phyloP scores from a whole-genome alignment of 2,888 invertebrate genomes.

The Noctua janthina region DNA sequence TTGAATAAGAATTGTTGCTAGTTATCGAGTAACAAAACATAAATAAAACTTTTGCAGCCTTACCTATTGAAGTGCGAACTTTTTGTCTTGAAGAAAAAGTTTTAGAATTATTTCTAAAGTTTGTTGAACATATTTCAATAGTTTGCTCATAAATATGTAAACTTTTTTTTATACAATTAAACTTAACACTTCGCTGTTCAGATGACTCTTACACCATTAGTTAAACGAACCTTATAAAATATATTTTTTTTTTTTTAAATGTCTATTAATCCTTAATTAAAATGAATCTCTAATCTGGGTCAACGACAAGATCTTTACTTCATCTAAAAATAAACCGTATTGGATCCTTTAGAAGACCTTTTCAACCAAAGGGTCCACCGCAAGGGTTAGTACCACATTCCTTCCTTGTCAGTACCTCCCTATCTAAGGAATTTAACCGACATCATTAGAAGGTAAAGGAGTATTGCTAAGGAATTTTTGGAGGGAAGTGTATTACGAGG shows the following conservation, averaged over 20 bases:
- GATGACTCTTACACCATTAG: background rate
- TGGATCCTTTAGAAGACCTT: conserved; percentile 13
- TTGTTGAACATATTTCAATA: background rate
- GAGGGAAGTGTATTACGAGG: conserved; percentile 20
- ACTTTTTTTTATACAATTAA: background rate
- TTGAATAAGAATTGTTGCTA: conserved; percentile 32
- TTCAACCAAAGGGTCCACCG: conserved; percentile 28
- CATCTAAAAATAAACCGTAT: conserved; percentile 14
- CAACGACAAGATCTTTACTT: background rate
- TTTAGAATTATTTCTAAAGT: conserved; percentile 25
- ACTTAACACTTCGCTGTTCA: background rate
- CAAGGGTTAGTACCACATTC: conserved; percentile 19
- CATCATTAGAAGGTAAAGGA: conserved; percentile 31
- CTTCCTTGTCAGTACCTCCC: conserved; percentile 22
- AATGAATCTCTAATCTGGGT: background rate
- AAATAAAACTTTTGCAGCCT: conserved; percentile 31
- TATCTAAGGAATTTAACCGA: conserved; percentile 39
- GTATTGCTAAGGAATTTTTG: conserved; percentile 25
- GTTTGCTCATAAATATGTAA: background rate
- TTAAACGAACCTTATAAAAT: background rate
- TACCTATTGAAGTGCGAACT: conserved; percentile 24
- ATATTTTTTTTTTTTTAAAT: no score
- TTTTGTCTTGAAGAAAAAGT: conserved; percentile 11
- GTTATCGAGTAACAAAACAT: conserved; percentile 31
- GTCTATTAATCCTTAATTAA: background rate